Base-by-base conservation (phyloP, 1,140 invertebrate genomes). In the Cyrtorhinus lividipennis region DNA sequence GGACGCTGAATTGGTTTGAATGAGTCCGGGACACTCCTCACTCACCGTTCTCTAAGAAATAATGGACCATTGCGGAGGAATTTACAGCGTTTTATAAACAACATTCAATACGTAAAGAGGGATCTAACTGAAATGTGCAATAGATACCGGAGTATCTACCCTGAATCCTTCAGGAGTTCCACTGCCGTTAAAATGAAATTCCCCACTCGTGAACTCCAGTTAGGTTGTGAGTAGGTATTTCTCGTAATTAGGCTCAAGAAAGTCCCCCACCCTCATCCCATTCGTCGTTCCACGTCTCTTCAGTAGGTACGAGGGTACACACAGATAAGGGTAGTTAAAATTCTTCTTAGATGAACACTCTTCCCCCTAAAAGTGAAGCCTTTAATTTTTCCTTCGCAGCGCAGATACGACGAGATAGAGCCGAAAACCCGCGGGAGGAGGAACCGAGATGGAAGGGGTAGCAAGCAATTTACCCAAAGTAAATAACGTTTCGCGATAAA, bases 401-500 rank as follows among this genome's bases (percentile, higher is more conserved):
- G 18, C 20, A 5, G 48, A 15, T 8, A 53, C 5, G 38, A 53
- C 26, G 58, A 25, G 58, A 30, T 26, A 18, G 26, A 59, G 58
- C 24, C n/a, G 38, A 10, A 24, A 24, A 57, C 18, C 15, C 24
- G 27, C 24, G 24, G n/a, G n/a, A 30, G 24, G 3, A 24, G 20
- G 15, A n/a, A 15, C 26, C 15, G 24, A 26, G n/a, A 30, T 24
- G 15, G 26, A 59, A 20, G 48, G 48, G 48, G 48, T 53, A 53
- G 48, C 10, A 30, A 59, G 58, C 58, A 59, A 59, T 59, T 59
- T 59, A 59, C 58, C 58, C 58, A 25, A 30, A 59, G 58, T 59
- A 59, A 59, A 59, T 59, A 59, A 59, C 58, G 26, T 57, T 24
- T n/a, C n/a, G 26, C 27, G 58, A 59, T 59, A 59, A 59, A 59